A percentile compares a stretch with the other conserved stretches of the same genome.
Conservation (phyloP, 2,113 vertebrate species). For the Chroicocephalus ridibundus region DNA sequence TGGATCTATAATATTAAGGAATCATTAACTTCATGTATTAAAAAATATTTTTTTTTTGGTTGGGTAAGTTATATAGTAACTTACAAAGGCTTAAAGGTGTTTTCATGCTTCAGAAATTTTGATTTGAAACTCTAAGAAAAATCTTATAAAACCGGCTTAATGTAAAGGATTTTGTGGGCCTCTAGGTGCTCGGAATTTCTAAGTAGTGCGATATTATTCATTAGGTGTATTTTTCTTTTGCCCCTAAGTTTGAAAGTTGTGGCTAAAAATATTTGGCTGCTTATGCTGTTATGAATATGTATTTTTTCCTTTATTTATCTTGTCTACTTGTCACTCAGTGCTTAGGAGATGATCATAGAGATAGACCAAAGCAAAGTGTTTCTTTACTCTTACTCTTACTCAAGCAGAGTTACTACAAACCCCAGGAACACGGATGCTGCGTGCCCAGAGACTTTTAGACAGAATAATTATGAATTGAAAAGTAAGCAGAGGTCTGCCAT, state of each 20-base stretch:
- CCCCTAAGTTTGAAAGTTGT: not conserved
- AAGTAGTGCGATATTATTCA: not conserved
- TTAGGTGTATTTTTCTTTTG: not conserved
- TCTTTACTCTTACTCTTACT: not conserved
- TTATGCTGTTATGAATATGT: not conserved
- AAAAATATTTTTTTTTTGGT: not conserved
- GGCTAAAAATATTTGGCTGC: not conserved
- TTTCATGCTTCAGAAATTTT: not conserved
- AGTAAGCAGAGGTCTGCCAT: not conserved
- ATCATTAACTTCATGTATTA: not conserved
- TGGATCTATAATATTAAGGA: not conserved
- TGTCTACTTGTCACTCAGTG: not conserved
- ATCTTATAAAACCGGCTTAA: not conserved
- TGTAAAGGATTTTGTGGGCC: not conserved
- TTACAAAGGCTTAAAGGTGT: not conserved
- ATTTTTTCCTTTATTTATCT: not conserved
- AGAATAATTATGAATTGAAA: not conserved
- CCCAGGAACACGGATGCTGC: not conserved
- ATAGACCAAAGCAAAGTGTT: not conserved
- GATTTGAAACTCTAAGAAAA: not conserved
- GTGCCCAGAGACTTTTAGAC: not conserved
- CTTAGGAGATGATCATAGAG: not conserved
- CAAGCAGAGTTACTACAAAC: not conserved
- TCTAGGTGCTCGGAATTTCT: not conserved
- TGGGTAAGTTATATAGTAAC: not conserved